Percentiles rank a stretch among this genome's conserved stretches.
These are phyloP conservation scores for Lithobius niger DNA, from an alignment of 1,140 invertebrate genomes.

Conservation along the genomic window DNA sequence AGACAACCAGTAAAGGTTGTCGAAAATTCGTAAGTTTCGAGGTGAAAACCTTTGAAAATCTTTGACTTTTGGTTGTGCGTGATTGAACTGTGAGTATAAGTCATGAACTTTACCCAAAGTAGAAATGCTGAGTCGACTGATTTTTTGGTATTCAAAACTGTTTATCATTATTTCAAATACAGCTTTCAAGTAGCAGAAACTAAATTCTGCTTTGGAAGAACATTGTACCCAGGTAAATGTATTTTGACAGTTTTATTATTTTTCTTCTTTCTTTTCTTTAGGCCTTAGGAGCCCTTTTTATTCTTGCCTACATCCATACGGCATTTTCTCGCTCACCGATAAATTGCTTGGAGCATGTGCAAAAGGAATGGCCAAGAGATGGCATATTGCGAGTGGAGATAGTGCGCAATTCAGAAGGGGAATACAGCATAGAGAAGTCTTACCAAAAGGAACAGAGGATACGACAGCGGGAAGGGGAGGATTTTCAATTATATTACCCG, in stretches of 20 bases:
- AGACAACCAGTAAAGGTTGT: too few relatives aligned
- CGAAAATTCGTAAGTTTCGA: too few relatives aligned
- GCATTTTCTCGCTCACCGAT: conserved; percentile 83
- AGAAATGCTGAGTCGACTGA: too few relatives aligned
- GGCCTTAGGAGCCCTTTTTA: conserved; percentile 76
- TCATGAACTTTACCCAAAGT: too few relatives aligned
- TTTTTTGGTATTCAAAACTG: too few relatives aligned
- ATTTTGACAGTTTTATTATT: too few relatives aligned
- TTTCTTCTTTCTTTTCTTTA: conserved; percentile 31
- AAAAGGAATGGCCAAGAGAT: conserved; percentile 83
- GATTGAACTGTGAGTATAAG: too few relatives aligned
- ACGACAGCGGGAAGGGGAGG: conserved; percentile 46
- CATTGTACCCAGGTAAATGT: too few relatives aligned
- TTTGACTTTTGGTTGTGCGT: too few relatives aligned
- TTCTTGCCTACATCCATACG: conserved; percentile 88
- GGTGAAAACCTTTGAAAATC: too few relatives aligned
- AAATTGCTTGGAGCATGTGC: conserved; percentile 80
- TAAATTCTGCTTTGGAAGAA: neutral
- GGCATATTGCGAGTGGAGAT: conserved; percentile 95
- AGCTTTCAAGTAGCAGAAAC: neutral
- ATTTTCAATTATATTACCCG: conserved; percentile 36
- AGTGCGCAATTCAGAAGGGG: conserved; percentile 49
- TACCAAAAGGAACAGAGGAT: conserved; percentile 63
- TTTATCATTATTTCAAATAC: too few relatives aligned
- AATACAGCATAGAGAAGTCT: conserved; percentile 63